Evolutionary conservation across 1,140 invertebrate genomes (phyloP).

Genomic region (Ladona fulva): DNA sequence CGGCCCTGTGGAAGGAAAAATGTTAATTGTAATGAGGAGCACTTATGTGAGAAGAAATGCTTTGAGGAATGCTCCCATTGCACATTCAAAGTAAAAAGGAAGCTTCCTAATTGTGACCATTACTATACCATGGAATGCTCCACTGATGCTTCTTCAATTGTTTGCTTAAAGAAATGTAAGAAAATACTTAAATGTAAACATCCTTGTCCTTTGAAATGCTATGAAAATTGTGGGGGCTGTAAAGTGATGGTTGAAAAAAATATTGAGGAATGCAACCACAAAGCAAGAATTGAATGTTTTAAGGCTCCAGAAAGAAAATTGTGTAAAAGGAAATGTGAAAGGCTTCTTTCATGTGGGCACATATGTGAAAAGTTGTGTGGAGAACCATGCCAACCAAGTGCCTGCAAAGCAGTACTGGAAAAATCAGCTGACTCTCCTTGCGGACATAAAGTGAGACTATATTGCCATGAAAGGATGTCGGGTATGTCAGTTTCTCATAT

Average conservation of each 20-base stretch:
- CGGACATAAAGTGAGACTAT: constrained; percentile 36
- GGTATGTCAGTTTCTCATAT: no score
- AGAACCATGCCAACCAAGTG: constrained; percentile 30
- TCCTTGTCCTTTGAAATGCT: constrained; percentile 39
- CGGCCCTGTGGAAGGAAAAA: neutral
- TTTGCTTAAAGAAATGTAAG: neutral
- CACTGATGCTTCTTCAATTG: neutral
- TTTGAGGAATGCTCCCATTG: constrained; percentile 11
- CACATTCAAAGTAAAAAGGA: neutral
- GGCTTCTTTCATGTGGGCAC: constrained; percentile 38
- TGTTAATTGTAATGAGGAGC: neutral
- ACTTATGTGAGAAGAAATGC: neutral
- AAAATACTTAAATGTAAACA: constrained; percentile 29
- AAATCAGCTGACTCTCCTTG: constrained; percentile 31
- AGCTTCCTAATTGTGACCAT: constrained; percentile 1
- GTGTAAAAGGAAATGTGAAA: constrained; percentile 34
- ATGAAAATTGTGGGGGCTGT: constrained; percentile 38
- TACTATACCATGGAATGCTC: neutral
- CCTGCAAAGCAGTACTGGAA: constrained; percentile 29
- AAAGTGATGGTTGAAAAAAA: constrained; percentile 30
- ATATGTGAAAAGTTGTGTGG: constrained; percentile 33
- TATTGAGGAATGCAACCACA: constrained; percentile 38
- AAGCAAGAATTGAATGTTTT: constrained; percentile 32
- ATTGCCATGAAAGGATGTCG: constrained; percentile 33
- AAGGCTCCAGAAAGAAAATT: constrained; percentile 24